Base-by-base conservation (phyloP, 1,140 invertebrate species). In the Drosophila seguyi region DNA sequence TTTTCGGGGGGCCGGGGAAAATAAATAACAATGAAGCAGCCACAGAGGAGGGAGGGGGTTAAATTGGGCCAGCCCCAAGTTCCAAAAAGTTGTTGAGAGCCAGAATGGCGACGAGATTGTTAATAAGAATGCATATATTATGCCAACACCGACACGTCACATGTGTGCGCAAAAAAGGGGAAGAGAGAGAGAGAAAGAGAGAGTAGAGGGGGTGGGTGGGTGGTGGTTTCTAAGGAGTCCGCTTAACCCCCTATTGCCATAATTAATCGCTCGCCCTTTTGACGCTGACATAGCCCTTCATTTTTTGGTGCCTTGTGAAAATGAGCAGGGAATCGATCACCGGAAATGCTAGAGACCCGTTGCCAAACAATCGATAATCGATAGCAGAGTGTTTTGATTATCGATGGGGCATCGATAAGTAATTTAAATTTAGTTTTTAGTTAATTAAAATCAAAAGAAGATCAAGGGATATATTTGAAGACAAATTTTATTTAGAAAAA, bases 111-210 rank as follows among this genome's bases (percentile, higher is more conserved):
- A 86, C 85, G 84, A 90, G 86, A 88, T 88, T 88, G 84, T 88
- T 88, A 88, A 88, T 88, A 88, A 90, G 85, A 88, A 79, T 83
- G 85, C 85, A 88, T 88, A 85, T 88, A 90, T 88, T 88, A 88
- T 88, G 73, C 77, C 85, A 79, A 67, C 73, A 45, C 73, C 73
- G 59, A 71, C 65, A 52, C 47, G 68, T 53, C 71, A 75, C 73
- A 75, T 63, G 58, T 63, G 58, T 36, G 59, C 25, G 22, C 25
- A 7, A 31, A 27, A 41, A 13, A 18, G 41, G 14, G 29, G 13
- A 18, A 11, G 10, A 20, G 3, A 7, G 16, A 25, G 8, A 10
- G 29, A 8, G 29, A 8, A 10, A 6, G 29, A 10, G 2, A 10
- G 31, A 4, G 22, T 42, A 10, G 4, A n/a, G 13, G 29, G 13